Evolutionary conservation across 2,797 vertebrate genomes (phyloP), one percentile per base, ranked within the genome.

Genomic region (Sphaeramia orbicularis): DNA sequence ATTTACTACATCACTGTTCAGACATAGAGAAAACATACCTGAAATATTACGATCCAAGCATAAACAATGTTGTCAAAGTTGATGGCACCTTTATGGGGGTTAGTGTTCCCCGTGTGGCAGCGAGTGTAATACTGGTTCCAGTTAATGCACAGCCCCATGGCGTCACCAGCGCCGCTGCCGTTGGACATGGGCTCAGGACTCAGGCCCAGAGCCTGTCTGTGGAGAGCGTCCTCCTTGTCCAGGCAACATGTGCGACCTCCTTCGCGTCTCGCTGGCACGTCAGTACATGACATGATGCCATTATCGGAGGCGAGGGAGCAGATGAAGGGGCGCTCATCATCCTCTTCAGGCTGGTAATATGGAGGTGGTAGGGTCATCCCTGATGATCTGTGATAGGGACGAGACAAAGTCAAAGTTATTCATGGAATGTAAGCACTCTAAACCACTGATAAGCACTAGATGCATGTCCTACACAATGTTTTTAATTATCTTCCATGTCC

Each of bases 61-160:
- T 99, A 98, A 16, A 97, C 98, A 0, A 99, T 99, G 86, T 99
- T 99, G 93, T 99, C 98, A 7, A 99, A 99, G 92, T 96, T 99
- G 92, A 99, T 99, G 89, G 98, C 97, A 0, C 96, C 97, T 89
- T 99, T 99, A 92, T 99, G 97, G 0, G 98, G 98, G 85, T 99
- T 99, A 58, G 86, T 92, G 0, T 88, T 94, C 57, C 98, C 96
- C 0, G 98, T 97, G 72, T 96, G 95, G 76, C 98, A 99, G 57
- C 95, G 96, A 0, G 96, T 99, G 88, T 98, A 99, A 68, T 99
- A 99, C 55, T 95, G 96, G 90, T 99, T 96, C 98, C 98, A 99
- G 91, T 99, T 98, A 80, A 99, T 95, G 2, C 98, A 99, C 73
- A 98, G 95, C 11, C 97, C 97, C 9, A 90, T 49, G 0, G 81